Evolutionary conservation across 2,113 vertebrate genomes (phyloP).

Genomic region (Thomomys bottae): DNA sequence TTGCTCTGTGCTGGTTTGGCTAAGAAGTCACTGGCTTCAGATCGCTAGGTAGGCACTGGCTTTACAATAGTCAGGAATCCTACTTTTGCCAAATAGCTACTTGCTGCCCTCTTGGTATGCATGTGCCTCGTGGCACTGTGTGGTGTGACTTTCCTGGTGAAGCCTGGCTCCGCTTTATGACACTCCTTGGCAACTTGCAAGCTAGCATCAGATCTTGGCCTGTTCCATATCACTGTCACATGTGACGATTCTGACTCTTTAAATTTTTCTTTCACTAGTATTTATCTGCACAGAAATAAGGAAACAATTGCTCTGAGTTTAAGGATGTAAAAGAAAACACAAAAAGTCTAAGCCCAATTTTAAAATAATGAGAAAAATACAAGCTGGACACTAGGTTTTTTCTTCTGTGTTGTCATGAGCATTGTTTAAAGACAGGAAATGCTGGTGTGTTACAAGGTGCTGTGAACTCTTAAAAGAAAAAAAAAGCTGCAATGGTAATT

Average conservation of each 20-base stretch:
- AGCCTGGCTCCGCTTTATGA: too few species aligned
- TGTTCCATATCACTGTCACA: neutral
- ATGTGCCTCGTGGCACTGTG: fast-evolving
- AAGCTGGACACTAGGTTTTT: neutral
- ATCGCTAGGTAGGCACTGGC: slow-evolving; percentile 24
- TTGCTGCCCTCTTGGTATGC: fast-evolving
- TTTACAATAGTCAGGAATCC: slow-evolving; percentile 33
- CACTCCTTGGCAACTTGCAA: too few species aligned
- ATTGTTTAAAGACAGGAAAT: neutral
- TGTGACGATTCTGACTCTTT: neutral
- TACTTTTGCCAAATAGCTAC: neutral
- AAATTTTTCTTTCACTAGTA: slow-evolving; percentile 20
- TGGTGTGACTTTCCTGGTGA: neutral
- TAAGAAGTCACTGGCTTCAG: slow-evolving; percentile 63
- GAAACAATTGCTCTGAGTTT: neutral
- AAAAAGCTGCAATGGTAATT: slow-evolving; percentile 21
- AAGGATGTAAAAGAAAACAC: neutral
- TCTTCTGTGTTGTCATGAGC: neutral
- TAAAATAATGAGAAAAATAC: neutral
- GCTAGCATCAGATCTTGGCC: neutral
- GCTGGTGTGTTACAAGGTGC: neutral
- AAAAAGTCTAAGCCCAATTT: neutral
- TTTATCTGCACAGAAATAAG: neutral
- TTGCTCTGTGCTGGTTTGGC: slow-evolving; percentile 51
- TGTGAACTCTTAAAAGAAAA: neutral